Evolutionary conservation across 1,140 invertebrate genomes (phyloP).

Genomic region (Camponotus floridanus): DNA sequence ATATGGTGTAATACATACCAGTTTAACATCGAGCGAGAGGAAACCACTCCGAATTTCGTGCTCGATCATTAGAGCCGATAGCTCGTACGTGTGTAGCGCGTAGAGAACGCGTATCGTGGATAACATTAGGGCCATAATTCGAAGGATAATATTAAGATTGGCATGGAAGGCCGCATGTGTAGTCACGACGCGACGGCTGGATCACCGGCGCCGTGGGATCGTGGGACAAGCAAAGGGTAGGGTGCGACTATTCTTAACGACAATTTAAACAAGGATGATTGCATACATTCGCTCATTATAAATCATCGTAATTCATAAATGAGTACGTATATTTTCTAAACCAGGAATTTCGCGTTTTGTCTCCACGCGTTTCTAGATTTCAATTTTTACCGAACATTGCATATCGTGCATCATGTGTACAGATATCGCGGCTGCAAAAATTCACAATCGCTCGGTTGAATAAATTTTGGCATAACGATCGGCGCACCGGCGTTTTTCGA

Average conservation of each 20-base stretch:
- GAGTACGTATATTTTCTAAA: background rate
- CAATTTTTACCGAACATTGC: background rate
- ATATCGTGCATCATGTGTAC: too few relatives aligned
- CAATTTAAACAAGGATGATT: conserved; percentile 25
- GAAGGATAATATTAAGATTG: conserved; percentile 85
- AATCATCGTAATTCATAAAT: background rate
- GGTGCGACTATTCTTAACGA: conserved; percentile 35
- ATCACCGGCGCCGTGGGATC: conserved; percentile 65
- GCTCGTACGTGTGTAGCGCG: conserved; percentile 64
- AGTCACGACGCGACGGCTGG: conserved; percentile 48
- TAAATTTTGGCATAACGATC: conserved; percentile 67
- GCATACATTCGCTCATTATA: background rate
- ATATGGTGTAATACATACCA: conserved; percentile 17
- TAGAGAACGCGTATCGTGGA: conserved; percentile 68
- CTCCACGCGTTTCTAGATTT: background rate
- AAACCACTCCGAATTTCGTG: conserved; percentile 69
- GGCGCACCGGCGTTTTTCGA: conserved; percentile 33
- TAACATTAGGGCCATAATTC: conserved; percentile 80
- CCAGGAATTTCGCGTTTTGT: background rate
- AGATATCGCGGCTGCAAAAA: background rate
- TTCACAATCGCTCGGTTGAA: conserved; percentile 30
- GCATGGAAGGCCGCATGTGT: conserved; percentile 74
- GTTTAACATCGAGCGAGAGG: background rate
- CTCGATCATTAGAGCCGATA: conserved; percentile 79
- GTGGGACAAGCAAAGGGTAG: conserved; percentile 34